A percentile compares a stretch with the other conserved stretches of the same genome.
phyloP scores from a whole-genome alignment of 2,888 invertebrate species.

The Muscina levida region DNA sequence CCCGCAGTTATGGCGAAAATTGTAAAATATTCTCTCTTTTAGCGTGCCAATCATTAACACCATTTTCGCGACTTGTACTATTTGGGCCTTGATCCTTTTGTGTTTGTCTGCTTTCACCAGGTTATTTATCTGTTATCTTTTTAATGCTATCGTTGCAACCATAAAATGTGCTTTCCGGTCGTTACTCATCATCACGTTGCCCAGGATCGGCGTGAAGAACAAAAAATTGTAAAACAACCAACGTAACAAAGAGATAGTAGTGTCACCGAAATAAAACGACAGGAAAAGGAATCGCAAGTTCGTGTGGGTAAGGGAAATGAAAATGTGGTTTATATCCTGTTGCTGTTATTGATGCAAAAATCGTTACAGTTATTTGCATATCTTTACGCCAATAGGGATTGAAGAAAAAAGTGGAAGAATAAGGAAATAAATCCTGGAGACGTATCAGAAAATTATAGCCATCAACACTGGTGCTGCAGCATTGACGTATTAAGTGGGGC shows the following conservation, averaged over 20 bases:
- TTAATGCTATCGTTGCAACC: constrained; percentile 72
- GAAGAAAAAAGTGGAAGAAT: constrained; percentile 7
- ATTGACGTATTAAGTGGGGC: constrained; percentile 22
- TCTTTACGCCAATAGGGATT: constrained; percentile 36
- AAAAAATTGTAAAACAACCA: constrained; percentile 64
- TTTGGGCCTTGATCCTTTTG: constrained; percentile 1
- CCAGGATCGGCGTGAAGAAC: not conserved
- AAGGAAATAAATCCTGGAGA: constrained; percentile 15
- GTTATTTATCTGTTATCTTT: constrained; percentile 61
- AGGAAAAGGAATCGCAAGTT: constrained; percentile 36
- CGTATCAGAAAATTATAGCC: constrained; percentile 32
- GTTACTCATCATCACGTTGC: constrained; percentile 74
- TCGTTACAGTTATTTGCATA: constrained; percentile 63
- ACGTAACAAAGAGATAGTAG: constrained; percentile 52
- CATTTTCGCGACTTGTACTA: constrained; percentile 58
- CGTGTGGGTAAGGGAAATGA: constrained; percentile 45
- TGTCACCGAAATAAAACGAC: constrained; percentile 36
- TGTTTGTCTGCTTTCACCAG: constrained; percentile 2
- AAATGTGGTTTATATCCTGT: constrained; percentile 65
- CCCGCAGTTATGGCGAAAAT: constrained; percentile 40
- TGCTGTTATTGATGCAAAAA: constrained; percentile 65
- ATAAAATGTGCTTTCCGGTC: constrained; percentile 78
- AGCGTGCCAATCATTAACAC: constrained; percentile 65
- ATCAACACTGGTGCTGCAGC: constrained; percentile 31
- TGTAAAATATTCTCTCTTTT: constrained; percentile 36